phyloP scores from a whole-genome alignment of 92 coral and sea anemone species.

The Paramuricea clavata region DNA sequence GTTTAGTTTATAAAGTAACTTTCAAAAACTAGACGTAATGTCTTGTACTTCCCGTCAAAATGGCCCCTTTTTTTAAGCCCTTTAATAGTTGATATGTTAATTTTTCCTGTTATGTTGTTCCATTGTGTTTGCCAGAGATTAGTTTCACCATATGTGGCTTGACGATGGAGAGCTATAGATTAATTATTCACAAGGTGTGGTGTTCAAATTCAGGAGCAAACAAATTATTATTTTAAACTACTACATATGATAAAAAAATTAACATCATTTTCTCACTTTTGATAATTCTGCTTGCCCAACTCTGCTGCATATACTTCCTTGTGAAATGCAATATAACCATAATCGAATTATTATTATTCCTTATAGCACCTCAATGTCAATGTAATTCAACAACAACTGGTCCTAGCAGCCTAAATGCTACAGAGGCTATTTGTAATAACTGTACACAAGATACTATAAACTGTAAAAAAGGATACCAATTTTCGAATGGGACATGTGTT shows the following conservation, averaged over 20 bases:
- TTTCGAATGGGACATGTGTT: slow-evolving; percentile 1
- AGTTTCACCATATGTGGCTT: not conserved
- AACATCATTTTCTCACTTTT: too few species aligned
- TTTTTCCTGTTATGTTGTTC: not conserved
- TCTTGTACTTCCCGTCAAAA: slow-evolving; percentile 3
- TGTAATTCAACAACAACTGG: slow-evolving; percentile 16
- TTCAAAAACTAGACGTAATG: not conserved
- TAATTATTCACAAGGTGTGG: too few species aligned
- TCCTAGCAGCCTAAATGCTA: not conserved
- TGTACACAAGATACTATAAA: not conserved
- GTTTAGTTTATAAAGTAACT: not conserved
- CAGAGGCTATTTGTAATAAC: not conserved
- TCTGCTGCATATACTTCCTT: too few species aligned
- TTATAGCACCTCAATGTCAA: not conserved
- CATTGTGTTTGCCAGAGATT: not conserved
- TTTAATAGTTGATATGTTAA: not conserved
- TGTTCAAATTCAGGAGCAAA: not conserved
- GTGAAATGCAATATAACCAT: too few species aligned
- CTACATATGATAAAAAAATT: too few species aligned
- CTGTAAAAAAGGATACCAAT: slow-evolving; percentile 11
- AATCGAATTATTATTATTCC: not conserved
- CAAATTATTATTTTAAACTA: too few species aligned
- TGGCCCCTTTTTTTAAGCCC: not conserved
- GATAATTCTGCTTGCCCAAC: too few species aligned
- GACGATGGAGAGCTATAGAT: not conserved